Evolutionary conservation across 1,140 invertebrate species (phyloP).

Genomic region (Caerostris extrusa): DNA sequence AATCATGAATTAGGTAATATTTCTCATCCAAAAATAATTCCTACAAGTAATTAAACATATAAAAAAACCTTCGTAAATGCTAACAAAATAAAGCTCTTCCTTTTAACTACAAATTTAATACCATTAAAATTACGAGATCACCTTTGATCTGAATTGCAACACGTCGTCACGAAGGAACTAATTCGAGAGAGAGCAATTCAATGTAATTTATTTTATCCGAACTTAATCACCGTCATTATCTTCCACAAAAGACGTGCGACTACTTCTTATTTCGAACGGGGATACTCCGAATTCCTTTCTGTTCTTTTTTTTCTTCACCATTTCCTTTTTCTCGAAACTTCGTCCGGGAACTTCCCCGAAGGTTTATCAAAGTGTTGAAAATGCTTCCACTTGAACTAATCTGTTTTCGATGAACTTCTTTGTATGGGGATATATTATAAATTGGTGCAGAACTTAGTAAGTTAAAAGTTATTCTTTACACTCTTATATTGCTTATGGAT

Average conservation of each 20-base stretch:
- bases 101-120: too few species aligned
- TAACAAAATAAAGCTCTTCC: too few species aligned
- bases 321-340: conserved; percentile 6
- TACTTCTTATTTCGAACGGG: background rate
- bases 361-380: background rate
- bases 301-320: background rate
- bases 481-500: too few species aligned
- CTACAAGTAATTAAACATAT: too few species aligned
- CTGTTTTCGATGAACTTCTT: background rate
- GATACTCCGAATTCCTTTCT: conserved; percentile 20
- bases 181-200: background rate
- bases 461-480: too few species aligned
- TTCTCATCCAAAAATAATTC: too few species aligned
- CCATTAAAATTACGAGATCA: too few species aligned
- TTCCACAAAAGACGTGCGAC: conserved; percentile 1
- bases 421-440: background rate
- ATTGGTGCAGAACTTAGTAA: too few species aligned
- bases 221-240: conserved; percentile 22
- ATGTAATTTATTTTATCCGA: conserved; percentile 1
- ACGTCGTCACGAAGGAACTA: background rate
- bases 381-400: background rate
- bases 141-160: too few species aligned
- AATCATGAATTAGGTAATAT: too few species aligned
- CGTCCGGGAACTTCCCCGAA: background rate
- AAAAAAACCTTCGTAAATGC: too few species aligned